Evolutionary conservation across 2,113 vertebrate genomes (phyloP), one percentile per base, ranked within the genome.

Genomic region (Tenrec ecaudatus): DNA sequence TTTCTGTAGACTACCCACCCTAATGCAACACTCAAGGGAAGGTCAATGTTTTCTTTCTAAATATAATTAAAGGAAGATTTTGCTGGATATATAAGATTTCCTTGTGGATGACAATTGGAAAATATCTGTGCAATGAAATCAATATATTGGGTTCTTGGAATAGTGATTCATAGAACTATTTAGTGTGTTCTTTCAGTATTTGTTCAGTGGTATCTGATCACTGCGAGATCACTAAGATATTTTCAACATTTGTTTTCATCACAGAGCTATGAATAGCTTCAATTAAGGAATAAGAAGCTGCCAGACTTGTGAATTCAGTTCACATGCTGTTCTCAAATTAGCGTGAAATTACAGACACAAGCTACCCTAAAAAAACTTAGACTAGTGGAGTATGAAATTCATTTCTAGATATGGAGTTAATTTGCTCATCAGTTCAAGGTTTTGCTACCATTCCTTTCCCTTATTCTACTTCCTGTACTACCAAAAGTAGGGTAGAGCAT

Each of bases 221-320:
- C 43, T 38, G 66, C 80, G 60, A 88, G 82, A 36, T 62, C 47
- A 69, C 20, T 29, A 27, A 76, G 47, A 64, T 43, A 19, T 93
- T 15, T 78, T 66, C 83, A 91, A 84, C 25, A 47, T 73, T 80
- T 71, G 27, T 43, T 90, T 88, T 38, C 58, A 76, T 88, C 80
- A 64, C 6, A 75, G 53, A 92, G 79, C 95, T 92, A 69, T 10
- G 47, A 93, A 43, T 88, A 75, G 25, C 60, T 81, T 83, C 82
- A 89, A 90, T 73, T 84, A 71, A 47, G 88, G 82, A 93, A 62
- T n/a, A 22, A 43, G 78, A 33, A 68, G 62, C 29, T 86, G 83
- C 83, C 95, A 95, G 88, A 89, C 62, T 89, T 92, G 95, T 96
- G 91, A 82, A 86, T n/a, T 91, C 77, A 89, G n/a, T 95, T 76